Evolutionary conservation across 2,797 vertebrate genomes (phyloP), one percentile per base, ranked within the genome.

Genomic region (Lateolabrax maculatus): DNA sequence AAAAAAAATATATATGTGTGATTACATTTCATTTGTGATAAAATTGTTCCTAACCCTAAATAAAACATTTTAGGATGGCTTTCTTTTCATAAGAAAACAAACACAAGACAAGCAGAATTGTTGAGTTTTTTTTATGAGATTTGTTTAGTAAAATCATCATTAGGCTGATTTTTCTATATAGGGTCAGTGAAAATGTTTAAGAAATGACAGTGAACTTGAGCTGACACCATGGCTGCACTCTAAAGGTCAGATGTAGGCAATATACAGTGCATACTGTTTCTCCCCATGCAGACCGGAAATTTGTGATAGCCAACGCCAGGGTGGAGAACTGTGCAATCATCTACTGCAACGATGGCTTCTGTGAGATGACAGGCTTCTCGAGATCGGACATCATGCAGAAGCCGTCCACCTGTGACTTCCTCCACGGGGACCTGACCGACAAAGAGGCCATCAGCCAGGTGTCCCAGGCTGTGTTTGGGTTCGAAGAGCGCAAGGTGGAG

Each of bases 261-360:
- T 19, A 43, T n/a, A 61, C 46, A 46, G 27, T 58, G 1, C 9
- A 37, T 62, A 37, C 19, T 55, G 82, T n/a, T 41, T 83, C 25
- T 82, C 48, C 63, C 19, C 43, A 56, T 58, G 75, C 96, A 99
- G 98, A 99, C 95, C 97, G 98, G 93, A 99, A 98, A 96, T 99
- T 99, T 95, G 96, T 99, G 85, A 99, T 99, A 93, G 98, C 98
- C 94, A 99, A 99, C 92, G 98, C 98, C 83, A 96, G 97, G 91
- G 98, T 98, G 75, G 95, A 98, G 94, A 99, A 99, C 84, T 99
- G 98, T 94, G 98, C 98, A 9, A 99, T 99, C 92, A 99, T 99
- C 90, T 99, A 99, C 94, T 99, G 98, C 95, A 99, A 99, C 62
- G 98, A 99, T 73, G 97, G 96, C 71, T 99, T 99, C 95, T 99